Evolutionary conservation across 2,113 vertebrate genomes (phyloP).

Genomic region (Bambusicola thoracicus): DNA sequence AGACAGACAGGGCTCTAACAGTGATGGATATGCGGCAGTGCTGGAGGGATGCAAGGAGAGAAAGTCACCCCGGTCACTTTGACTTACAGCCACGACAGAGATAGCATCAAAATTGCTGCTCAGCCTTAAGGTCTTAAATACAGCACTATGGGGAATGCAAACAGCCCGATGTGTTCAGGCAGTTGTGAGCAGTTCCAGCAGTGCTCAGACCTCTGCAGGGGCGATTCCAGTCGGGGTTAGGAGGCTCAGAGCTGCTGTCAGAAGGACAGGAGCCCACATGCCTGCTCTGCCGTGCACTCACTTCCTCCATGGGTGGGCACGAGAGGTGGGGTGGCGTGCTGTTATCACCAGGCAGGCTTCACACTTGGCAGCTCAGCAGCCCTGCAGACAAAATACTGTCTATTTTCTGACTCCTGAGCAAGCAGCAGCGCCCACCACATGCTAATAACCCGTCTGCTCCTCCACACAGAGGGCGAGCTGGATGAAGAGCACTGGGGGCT

Average conservation of each 20-base stretch:
- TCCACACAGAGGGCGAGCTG: slow-evolving; percentile 76
- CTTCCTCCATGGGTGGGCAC: not conserved
- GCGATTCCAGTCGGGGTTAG: not conserved
- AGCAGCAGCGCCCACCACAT: not conserved
- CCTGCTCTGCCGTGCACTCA: not conserved
- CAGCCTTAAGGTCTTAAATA: not conserved
- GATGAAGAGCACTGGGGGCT: slow-evolving; percentile 84
- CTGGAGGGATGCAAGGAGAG: not conserved
- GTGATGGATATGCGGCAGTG: not conserved
- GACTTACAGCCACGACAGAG: not conserved
- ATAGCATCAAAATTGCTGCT: not conserved
- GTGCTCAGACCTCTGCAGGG: not conserved
- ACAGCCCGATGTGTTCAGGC: not conserved
- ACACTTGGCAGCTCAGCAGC: not conserved
- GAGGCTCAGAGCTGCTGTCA: not conserved
- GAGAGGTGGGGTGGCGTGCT: fast-evolving
- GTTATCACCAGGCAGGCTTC: slow-evolving; percentile 7
- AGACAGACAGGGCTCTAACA: not conserved
- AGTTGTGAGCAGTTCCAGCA: not conserved
- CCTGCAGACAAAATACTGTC: not conserved
- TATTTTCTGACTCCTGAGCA: not conserved
- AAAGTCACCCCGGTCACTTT: not conserved
- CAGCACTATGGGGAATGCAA: not conserved
- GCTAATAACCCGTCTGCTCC: not conserved
- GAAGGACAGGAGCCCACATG: not conserved